Evolutionary conservation across 1,140 invertebrate species (phyloP).

Genomic region (Aphidius gifuensis): DNA sequence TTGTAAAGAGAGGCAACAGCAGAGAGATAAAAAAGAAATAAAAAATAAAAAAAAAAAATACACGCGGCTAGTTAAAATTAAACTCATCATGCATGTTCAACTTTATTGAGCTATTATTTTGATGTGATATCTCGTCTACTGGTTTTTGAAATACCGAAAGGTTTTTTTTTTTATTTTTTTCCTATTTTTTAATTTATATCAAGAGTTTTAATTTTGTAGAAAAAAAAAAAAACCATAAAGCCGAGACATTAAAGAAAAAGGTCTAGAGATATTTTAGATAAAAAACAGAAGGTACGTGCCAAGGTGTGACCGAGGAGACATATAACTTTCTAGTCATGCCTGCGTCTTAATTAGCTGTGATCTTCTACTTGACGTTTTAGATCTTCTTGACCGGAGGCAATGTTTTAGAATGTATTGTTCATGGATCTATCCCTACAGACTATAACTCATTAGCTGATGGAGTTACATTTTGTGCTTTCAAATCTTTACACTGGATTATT

Average conservation of each 20-base stretch:
- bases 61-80: too few relatives aligned
- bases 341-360: conserved; percentile 27
- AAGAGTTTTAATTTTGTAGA: conserved; percentile 1
- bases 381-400: conserved; percentile 31
- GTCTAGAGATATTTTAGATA: conserved; percentile 6
- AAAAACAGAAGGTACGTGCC: not conserved
- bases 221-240: not conserved
- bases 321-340: conserved; percentile 22
- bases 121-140: not conserved
- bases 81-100: not conserved
- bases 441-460: conserved; percentile 45
- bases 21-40: too few relatives aligned
- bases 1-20: too few relatives aligned
- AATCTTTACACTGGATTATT: conserved; percentile 30
- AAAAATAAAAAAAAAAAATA: too few relatives aligned
- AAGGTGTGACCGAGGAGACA: conserved; percentile 15
- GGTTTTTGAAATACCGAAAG: not conserved
- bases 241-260: not conserved
- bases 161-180: not conserved
- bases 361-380: conserved; percentile 15
- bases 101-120: conserved; percentile 14
- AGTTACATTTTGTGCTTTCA: conserved; percentile 15
- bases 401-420: conserved; percentile 15
- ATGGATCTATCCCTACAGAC: conserved; percentile 26
- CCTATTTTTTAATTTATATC: not conserved